Evolutionary conservation across 2,113 vertebrate species (phyloP), one percentile per base, ranked within the genome.

Genomic region (Daboia siamensis): DNA sequence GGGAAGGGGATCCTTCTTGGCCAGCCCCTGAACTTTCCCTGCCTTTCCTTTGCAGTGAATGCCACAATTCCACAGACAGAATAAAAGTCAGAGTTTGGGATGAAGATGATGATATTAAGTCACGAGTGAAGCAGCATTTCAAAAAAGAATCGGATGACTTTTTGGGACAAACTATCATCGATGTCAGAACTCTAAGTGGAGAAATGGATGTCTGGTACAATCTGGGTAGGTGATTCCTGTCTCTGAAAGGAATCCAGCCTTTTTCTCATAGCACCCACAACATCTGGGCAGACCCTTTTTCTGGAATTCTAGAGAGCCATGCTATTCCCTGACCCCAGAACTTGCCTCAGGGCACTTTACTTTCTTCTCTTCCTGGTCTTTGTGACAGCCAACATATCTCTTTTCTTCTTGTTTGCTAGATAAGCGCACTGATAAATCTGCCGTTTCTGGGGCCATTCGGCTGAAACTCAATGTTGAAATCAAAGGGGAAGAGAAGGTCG

Each of bases 191-290:
- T 24, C 97, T 99, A 90, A 99, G 99, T 44, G 99, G 99, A 90
- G 99, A 99, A 96, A 99, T 99, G 99, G 99, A 99, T 69, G 99
- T 99, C 61, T 99, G 99, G 99, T 99, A 99, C 97, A 99, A 99
- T 95, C 97, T 99, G 94, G 99, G 99, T 99, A 97, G 26, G 98
- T 93, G 90, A 2, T 52, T 93, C 11, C 48, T 80, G 51, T 46
- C 9, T 24, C 52, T 26, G 24, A 56, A 80, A 52, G 20, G 69
- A 52, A 13, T 29, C 24, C 24, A 51, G 13, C 86, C 5, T 26
- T 87, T 51, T 29, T 13, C 26, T 12, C 51, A 29, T 15, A 29
- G 46, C 85, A 39, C n/a, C n/a, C 64, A 74, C n/a, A 74, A 74
- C 64, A 5, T 74, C 17, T 0, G 6, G 33, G 69, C 33, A 80